A percentile compares a stretch with the other conserved stretches of the same genome.
These are phyloP conservation scores for Eleginops maclovinus DNA, from an alignment of 2,113 vertebrate species.

Conservation along the genomic window DNA sequence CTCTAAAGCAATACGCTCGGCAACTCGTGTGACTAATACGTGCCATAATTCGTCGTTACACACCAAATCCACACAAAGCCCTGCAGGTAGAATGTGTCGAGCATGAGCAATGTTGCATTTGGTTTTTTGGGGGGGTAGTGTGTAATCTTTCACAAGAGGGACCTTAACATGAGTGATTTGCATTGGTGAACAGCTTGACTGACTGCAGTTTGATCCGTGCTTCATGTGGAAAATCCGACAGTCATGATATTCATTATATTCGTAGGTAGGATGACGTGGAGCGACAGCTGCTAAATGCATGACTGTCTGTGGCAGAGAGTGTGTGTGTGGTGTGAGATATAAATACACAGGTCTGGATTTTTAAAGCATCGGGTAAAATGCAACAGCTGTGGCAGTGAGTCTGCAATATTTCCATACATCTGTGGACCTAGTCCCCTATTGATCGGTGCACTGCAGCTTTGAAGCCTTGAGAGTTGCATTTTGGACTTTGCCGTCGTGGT, in stretches of 20 bases:
- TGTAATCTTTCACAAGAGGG: conserved; percentile 20
- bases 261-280: not conserved
- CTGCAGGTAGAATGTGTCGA: conserved; percentile 6
- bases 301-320: not conserved
- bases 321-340: not conserved
- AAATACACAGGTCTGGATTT: not conserved
- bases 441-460: too few relatives aligned
- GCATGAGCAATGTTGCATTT: conserved; percentile 11
- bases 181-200: conserved; percentile 31
- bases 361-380: not conserved
- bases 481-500: too few relatives aligned
- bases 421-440: too few relatives aligned
- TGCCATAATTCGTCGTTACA: conserved; percentile 3
- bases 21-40: conserved; percentile 15
- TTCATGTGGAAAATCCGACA: conserved; percentile 5
- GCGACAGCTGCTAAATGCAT: conserved; percentile 1
- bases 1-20: conserved; percentile 33
- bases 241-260: conserved; percentile 7
- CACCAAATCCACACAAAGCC: not conserved
- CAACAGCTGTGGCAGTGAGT: not conserved
- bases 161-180: conserved; percentile 9
- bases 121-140: conserved; percentile 7
- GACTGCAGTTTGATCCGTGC: not conserved
- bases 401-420: not conserved
- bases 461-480: too few relatives aligned